A percentile compares a stretch with the other conserved stretches of the same genome.
These are phyloP conservation scores for Zaprionus davidi DNA, from an alignment of 1,140 invertebrate genomes.

Conservation along the genomic window DNA sequence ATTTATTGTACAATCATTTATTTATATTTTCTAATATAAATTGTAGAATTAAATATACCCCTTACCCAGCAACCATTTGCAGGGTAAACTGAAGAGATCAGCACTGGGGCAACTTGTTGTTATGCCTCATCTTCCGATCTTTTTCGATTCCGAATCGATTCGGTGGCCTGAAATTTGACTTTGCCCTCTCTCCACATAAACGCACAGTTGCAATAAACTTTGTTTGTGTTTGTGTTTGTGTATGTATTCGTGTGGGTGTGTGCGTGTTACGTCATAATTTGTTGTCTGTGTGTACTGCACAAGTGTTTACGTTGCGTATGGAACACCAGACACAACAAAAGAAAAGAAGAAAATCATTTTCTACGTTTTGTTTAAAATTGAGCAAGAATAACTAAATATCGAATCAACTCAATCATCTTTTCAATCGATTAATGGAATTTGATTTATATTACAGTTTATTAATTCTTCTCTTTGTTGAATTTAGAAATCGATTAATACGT, in stretches of 20 bases:
- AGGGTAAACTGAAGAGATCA: background rate
- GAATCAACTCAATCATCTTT: background rate
- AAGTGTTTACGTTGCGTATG: slow-evolving; percentile 38
- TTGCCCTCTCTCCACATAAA: slow-evolving; percentile 8
- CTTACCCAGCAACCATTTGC: background rate
- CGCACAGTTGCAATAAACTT: slow-evolving; percentile 20
- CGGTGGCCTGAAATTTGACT: slow-evolving; percentile 7
- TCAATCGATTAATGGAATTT: background rate
- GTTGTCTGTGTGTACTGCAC: slow-evolving; percentile 12
- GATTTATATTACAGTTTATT: background rate
- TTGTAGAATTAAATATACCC: no score
- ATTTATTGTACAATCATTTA: no score
- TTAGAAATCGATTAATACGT: no score
- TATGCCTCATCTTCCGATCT: background rate
- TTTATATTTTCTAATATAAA: no score
- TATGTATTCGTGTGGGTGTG: background rate
- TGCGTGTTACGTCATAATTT: slow-evolving; percentile 24
- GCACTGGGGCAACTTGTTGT: background rate
- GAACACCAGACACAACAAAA: slow-evolving; percentile 1
- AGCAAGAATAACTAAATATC: slow-evolving; percentile 3
- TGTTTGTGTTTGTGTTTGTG: background rate
- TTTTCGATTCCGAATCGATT: slow-evolving; percentile 13
- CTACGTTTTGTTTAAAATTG: slow-evolving; percentile 14
- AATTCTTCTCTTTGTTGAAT: no score
- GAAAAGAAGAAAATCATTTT: background rate